These are phyloP conservation scores for Pseudoips prasinana DNA, from an alignment of 2,888 invertebrate genomes.

Conservation along the genomic window DNA sequence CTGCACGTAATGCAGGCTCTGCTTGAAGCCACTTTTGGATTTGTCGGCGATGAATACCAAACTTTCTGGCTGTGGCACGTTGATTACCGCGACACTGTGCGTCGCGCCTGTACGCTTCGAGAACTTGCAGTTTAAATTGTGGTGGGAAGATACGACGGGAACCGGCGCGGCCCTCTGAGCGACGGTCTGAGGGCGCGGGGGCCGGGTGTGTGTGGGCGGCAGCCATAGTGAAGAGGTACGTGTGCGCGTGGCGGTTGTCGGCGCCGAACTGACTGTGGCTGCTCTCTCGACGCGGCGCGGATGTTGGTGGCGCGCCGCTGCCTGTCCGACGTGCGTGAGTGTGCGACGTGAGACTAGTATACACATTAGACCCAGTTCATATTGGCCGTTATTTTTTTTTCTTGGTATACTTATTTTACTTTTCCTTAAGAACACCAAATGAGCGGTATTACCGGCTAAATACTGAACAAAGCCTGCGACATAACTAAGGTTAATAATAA, in stretches of 20 bases:
- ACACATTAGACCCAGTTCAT: slow-evolving; percentile 47
- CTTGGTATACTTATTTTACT: too few relatives aligned
- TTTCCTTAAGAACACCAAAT: too few relatives aligned
- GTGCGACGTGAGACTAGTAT: slow-evolving; percentile 74
- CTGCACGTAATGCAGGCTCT: slow-evolving; percentile 89
- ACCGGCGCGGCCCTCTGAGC: slow-evolving; percentile 85
- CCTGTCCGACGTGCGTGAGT: slow-evolving; percentile 72
- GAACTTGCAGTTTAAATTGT: slow-evolving; percentile 93
- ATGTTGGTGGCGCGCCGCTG: slow-evolving; percentile 78
- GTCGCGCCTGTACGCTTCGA: slow-evolving; percentile 93
- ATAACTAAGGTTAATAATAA: too few relatives aligned
- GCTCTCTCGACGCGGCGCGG: slow-evolving; percentile 68
- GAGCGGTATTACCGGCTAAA: too few relatives aligned
- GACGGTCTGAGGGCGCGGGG: slow-evolving; percentile 73
- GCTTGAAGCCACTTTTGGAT: slow-evolving; percentile 96
- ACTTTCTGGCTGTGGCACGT: slow-evolving; percentile 94
- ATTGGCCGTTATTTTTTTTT: slow-evolving; percentile 27
- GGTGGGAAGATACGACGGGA: slow-evolving; percentile 94
- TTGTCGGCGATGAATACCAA: slow-evolving; percentile 93
- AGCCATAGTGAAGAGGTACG: slow-evolving; percentile 63
- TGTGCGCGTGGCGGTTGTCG: slow-evolving; percentile 73
- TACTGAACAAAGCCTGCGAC: too few relatives aligned
- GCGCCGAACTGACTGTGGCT: slow-evolving; percentile 75
- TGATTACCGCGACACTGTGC: slow-evolving; percentile 94
- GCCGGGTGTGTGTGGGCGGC: slow-evolving; percentile 74